These are phyloP conservation scores for Channa maculata DNA, from an alignment of 2,113 vertebrate species.

Conservation along the genomic window DNA sequence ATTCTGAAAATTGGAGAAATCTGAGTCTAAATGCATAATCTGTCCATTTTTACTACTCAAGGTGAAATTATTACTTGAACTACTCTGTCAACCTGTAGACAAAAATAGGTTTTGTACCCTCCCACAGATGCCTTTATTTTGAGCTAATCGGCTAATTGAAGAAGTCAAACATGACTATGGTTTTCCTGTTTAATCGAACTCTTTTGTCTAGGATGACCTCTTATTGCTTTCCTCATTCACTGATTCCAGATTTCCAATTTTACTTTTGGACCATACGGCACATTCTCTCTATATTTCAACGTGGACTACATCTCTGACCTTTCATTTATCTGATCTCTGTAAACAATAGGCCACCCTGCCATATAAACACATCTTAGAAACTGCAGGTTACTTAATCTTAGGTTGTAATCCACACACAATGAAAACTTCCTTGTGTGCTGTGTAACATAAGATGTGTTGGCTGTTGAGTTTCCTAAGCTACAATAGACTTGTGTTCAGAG, in stretches of 20 bases:
- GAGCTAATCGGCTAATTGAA: constrained; percentile 29
- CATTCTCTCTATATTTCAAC: not conserved
- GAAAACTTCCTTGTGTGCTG: constrained; percentile 2
- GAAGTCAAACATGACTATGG: constrained; percentile 34
- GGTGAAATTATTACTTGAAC: not conserved
- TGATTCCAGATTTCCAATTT: constrained; percentile 66
- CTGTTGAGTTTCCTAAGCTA: too few relatives aligned
- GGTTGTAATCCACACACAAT: not conserved
- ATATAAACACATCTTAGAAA: not conserved
- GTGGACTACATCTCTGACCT: not conserved
- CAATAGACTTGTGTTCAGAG: not conserved
- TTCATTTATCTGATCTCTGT: constrained; percentile 8
- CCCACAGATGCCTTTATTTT: constrained; percentile 35
- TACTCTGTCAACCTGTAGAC: not conserved
- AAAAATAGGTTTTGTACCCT: constrained; percentile 10
- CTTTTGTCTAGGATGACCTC: constrained; percentile 32
- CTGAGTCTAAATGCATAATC: not conserved
- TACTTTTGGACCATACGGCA: constrained; percentile 23
- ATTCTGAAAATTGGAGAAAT: not conserved
- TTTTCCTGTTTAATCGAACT: constrained; percentile 38
- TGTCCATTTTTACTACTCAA: not conserved
- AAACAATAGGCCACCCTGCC: not conserved
- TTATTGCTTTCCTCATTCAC: constrained; percentile 52
- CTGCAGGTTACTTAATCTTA: not conserved
- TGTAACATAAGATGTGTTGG: not conserved